These are phyloP conservation scores for Leptopilina clavipes DNA, from an alignment of 1,140 invertebrate genomes.

Conservation along the genomic window DNA sequence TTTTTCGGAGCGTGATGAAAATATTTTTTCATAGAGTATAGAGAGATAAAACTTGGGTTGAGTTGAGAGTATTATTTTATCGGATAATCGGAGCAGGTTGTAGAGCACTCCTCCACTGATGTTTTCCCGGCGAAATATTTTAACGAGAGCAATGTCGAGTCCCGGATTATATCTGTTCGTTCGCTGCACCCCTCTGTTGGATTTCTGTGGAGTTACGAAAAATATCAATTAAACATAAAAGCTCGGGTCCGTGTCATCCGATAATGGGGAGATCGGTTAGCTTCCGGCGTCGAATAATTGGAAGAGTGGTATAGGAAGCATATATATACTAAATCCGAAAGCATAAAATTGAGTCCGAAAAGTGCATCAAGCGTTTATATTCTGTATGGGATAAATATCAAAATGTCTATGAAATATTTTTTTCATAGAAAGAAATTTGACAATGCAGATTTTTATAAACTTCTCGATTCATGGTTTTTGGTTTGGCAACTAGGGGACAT, in stretches of 20 bases:
- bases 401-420: no score
- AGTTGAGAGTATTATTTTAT: slow-evolving; percentile 30
- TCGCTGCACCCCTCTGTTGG: slow-evolving; percentile 56
- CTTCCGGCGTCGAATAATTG: slow-evolving; percentile 54
- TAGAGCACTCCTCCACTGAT: slow-evolving; percentile 38
- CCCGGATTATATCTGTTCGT: slow-evolving; percentile 68
- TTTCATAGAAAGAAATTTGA: no score
- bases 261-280: slow-evolving; percentile 65
- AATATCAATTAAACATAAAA: slow-evolving; percentile 72
- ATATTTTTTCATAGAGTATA: slow-evolving; percentile 10
- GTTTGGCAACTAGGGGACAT: slow-evolving; percentile 30
- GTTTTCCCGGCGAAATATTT: slow-evolving; percentile 63
- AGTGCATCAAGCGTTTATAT: no score
- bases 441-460: slow-evolving; percentile 1
- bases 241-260: slow-evolving; percentile 65
- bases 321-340: neutral
- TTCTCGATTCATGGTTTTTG: neutral
- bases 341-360: neutral
- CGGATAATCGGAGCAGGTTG: slow-evolving; percentile 20
- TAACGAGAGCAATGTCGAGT: slow-evolving; percentile 67
- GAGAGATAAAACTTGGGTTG: neutral
- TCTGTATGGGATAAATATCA: no score
- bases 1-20: neutral
- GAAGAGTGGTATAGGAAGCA: slow-evolving; percentile 41
- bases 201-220: slow-evolving; percentile 67